phyloP scores from a whole-genome alignment of 2,797 vertebrate species.

The Astyanax mexicanus region DNA sequence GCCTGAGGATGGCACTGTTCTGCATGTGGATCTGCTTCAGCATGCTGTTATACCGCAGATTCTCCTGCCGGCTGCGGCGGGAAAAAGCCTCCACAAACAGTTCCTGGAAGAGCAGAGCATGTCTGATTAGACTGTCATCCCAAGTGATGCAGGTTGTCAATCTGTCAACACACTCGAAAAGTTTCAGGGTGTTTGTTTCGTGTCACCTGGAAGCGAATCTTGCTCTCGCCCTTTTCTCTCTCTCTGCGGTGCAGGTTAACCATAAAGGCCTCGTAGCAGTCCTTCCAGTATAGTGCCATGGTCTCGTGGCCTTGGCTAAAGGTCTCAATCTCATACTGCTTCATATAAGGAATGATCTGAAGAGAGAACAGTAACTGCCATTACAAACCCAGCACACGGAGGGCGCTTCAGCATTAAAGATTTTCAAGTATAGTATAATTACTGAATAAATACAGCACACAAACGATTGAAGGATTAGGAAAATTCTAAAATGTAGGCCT shows the following conservation, averaged over 20 bases:
- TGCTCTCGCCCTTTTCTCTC: constrained; percentile 94
- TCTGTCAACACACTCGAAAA: no score
- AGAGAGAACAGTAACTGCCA: constrained; percentile 5
- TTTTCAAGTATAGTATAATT: not conserved
- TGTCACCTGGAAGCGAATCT: constrained; percentile 94
- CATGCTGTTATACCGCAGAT: constrained; percentile 94
- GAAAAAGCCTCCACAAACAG: constrained; percentile 94
- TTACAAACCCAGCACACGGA: not conserved
- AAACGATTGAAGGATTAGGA: no score
- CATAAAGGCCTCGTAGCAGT: constrained; percentile 95
- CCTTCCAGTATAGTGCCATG: constrained; percentile 95
- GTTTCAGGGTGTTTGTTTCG: not conserved
- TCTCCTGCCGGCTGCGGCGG: constrained; percentile 91
- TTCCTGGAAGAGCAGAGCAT: constrained; percentile 74
- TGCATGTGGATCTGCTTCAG: constrained; percentile 91
- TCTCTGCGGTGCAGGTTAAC: constrained; percentile 92
- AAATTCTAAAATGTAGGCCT: no score
- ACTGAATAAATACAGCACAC: not conserved
- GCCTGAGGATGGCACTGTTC: constrained; percentile 82
- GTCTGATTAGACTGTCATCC: no score
- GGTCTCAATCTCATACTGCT: constrained; percentile 93
- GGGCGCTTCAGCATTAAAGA: not conserved
- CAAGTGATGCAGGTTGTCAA: no score
- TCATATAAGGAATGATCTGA: constrained; percentile 98
- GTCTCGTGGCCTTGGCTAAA: constrained; percentile 90